Evolutionary conservation across 1,140 invertebrate species (phyloP), one percentile per base, ranked within the genome.

Genomic region (Apis cerana): DNA sequence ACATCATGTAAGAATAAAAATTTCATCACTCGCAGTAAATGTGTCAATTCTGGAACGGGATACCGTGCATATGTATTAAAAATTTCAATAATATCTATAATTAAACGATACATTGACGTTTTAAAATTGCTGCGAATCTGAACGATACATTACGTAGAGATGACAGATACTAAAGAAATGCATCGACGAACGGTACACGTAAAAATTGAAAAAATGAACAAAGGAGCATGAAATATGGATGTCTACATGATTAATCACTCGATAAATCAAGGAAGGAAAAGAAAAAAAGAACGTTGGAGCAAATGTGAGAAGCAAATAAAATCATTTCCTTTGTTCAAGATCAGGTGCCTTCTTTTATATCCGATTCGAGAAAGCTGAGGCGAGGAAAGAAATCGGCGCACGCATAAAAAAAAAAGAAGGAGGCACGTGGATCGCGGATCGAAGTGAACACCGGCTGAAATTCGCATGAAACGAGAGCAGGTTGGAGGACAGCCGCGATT

Each of bases 401-500:
- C 27, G 33, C 21, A 19, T 33, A 76, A 80, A 72, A 56, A 56
- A 17, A 8, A 56, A 56, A 33, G 33, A 3, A 33, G 33, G 12
- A 21, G 65, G 67, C 81, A 71, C 72, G 80, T 81, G 80, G 54
- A 21, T 11, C 27, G 59, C 21, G 50, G 19, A 80, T 74, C 56
- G 78, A 72, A 64, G n/a, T 50, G 43, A 15, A 11, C 19, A 54
- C 59, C 58, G 81, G 43, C 72, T 75, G 68, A 84, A 84, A 86
- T 86, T 50, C 11, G 74, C 52, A 19, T 27, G 74, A 86, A 87
- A 77, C 54, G 77, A 76, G 77, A 88, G 77, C 81, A 67, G 19
- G 12, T 43, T 81, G 77, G 43, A 85, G 82, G 75, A 85, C 79
- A 87, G 87, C 64, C 74, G 80, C 82, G 89, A 90, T 90, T 90